These are phyloP conservation scores for Poeciliopsis turrubarensis DNA, from an alignment of 2,113 vertebrate genomes.

Conservation along the genomic window DNA sequence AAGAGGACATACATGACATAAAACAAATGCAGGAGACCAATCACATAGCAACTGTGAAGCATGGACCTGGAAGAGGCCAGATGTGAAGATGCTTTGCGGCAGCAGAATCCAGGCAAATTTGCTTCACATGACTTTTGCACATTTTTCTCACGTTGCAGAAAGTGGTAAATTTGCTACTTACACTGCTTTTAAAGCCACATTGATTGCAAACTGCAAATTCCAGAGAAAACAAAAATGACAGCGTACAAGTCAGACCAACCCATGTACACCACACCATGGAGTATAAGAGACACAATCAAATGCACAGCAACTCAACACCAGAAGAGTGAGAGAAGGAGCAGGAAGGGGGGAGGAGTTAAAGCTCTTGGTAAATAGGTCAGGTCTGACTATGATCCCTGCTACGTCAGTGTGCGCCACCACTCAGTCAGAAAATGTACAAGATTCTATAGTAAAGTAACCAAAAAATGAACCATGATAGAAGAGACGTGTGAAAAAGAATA, in stretches of 20 bases:
- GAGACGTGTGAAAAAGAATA: not conserved
- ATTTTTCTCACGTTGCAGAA: too few species aligned
- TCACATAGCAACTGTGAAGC: too few species aligned
- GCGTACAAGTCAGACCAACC: not conserved
- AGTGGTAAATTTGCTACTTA: too few species aligned
- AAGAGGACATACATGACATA: too few species aligned
- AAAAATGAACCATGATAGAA: conserved; percentile 7
- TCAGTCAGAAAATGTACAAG: conserved; percentile 51
- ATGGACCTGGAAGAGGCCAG: too few species aligned
- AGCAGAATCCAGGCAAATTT: too few species aligned
- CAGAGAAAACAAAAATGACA: too few species aligned
- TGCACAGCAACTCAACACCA: conserved; percentile 20
- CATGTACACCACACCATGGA: not conserved
- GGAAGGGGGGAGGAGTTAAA: conserved; percentile 27
- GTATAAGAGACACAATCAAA: conserved; percentile 49
- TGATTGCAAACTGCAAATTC: too few species aligned
- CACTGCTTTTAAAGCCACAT: too few species aligned
- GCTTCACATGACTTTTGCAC: too few species aligned
- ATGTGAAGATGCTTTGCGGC: too few species aligned
- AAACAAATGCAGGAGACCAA: too few species aligned
- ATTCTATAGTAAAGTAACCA: conserved; percentile 41
- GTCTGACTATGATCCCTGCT: conserved; percentile 55
- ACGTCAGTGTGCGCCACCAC: conserved; percentile 43
- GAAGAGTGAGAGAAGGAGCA: conserved; percentile 26
- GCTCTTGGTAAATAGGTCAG: conserved; percentile 75